Percentiles rank a stretch among this genome's conserved stretches.
Conservation (phyloP, 2,888 invertebrate genomes). For the Orchesella flavescens region DNA sequence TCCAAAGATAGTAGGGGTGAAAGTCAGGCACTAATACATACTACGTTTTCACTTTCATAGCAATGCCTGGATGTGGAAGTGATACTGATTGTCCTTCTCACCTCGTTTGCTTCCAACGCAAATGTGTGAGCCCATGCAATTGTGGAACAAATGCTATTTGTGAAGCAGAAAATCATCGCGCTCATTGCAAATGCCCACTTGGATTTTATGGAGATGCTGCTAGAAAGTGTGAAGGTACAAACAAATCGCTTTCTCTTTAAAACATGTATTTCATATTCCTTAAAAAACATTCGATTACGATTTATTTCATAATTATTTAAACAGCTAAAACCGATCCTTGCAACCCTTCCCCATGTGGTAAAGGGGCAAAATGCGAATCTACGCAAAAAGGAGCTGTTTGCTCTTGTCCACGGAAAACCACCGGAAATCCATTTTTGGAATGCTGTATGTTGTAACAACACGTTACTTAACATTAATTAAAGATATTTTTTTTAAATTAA, state of each 20-base stretch:
- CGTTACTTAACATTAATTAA: not conserved
- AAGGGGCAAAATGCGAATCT: conserved; percentile 87
- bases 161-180: conserved; percentile 82
- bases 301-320: not conserved
- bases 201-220: conserved; percentile 84
- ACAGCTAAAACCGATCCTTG: conserved; percentile 78
- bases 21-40: not conserved
- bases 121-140: conserved; percentile 86
- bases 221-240: conserved; percentile 57
- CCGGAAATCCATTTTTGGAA: conserved; percentile 91
- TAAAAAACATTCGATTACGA: not conserved
- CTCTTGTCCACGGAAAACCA: conserved; percentile 89
- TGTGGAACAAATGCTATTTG: conserved; percentile 84
- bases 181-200: conserved; percentile 86
- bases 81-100: conserved; percentile 86
- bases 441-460: conserved; percentile 84
- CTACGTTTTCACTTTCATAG: conserved; percentile 40
- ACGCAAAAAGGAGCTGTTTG: conserved; percentile 91
- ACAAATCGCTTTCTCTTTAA: too few relatives aligned
- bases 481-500: conserved; percentile 7
- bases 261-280: not conserved
- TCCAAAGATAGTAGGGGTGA: conserved; percentile 37
- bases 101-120: conserved; percentile 83
- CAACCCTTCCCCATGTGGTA: conserved; percentile 84
- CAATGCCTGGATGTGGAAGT: conserved; percentile 82